These are phyloP conservation scores for Microctonus brassicae DNA, from an alignment of 2,888 invertebrate species.

Conservation along the genomic window DNA sequence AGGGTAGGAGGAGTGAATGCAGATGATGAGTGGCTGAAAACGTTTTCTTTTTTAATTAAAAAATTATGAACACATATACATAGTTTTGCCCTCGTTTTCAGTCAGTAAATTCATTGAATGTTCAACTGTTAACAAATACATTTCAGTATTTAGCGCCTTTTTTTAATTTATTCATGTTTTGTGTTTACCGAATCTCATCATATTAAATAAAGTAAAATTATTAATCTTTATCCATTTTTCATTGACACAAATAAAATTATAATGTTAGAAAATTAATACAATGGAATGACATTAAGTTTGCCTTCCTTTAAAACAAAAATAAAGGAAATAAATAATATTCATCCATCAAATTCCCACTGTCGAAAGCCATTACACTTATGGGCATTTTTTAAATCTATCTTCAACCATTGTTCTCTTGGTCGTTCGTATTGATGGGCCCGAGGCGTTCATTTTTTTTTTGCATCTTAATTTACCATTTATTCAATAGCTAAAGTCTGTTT, in stretches of 20 bases:
- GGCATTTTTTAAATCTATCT: not conserved
- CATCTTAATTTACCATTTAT: slow-evolving; percentile 46
- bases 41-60: not conserved
- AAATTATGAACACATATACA: not conserved
- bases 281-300: slow-evolving; percentile 18
- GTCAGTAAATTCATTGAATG: not conserved
- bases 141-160: not conserved
- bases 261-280: not conserved
- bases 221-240: too few relatives aligned
- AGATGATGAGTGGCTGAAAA: too few relatives aligned
- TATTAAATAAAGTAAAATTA: too few relatives aligned
- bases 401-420: not conserved
- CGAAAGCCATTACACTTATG: not conserved
- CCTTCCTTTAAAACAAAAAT: not conserved
- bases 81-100: not conserved
- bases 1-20: too few relatives aligned
- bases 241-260: too few relatives aligned
- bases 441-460: slow-evolving; percentile 11
- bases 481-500: slow-evolving; percentile 41
- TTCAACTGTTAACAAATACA: not conserved
- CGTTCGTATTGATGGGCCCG: not conserved
- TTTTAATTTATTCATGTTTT: not conserved
- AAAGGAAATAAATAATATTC: too few relatives aligned
- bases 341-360: not conserved
- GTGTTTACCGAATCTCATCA: not conserved